phyloP scores from a whole-genome alignment of 2,797 vertebrate species.

The Oceanodroma leucorhoa region DNA sequence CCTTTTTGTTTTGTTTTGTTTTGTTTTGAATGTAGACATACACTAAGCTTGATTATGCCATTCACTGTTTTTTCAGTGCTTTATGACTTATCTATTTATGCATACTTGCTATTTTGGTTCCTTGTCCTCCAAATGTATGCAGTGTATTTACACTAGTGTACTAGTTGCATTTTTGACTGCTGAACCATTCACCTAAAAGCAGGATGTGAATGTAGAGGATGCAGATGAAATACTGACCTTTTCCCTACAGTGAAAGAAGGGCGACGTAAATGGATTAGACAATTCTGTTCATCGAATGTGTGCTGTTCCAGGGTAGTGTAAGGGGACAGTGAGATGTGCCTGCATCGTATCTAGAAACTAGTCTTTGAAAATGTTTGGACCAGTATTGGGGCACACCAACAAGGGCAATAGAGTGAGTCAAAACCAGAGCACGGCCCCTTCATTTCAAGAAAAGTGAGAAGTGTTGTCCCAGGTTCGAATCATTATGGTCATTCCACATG shows the following conservation, averaged over 20 bases:
- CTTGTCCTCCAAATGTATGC: background rate
- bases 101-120: slow-evolving; percentile 17
- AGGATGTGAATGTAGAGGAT: background rate
- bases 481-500: background rate
- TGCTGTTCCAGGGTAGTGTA: background rate
- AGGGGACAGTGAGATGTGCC: background rate
- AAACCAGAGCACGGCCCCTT: background rate
- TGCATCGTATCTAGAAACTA: background rate
- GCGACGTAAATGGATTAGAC: background rate
- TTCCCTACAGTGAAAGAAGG: background rate
- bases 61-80: background rate
- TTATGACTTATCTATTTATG: slow-evolving; percentile 48
- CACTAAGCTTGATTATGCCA: slow-evolving; percentile 8
- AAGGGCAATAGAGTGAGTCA: background rate
- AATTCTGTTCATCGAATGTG: background rate
- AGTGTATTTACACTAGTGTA: slow-evolving; percentile 14
- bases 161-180: slow-evolving; percentile 24
- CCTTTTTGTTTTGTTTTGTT: slow-evolving; percentile 30
- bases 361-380: background rate
- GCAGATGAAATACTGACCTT: background rate
- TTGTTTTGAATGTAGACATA: slow-evolving; percentile 24
- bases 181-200: slow-evolving; percentile 41
- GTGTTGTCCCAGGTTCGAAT: background rate
- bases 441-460: background rate
- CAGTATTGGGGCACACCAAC: background rate